Evolutionary conservation across 2,888 invertebrate species (phyloP), one percentile per base, ranked within the genome.

Genomic region (Nudaria mundana): DNA sequence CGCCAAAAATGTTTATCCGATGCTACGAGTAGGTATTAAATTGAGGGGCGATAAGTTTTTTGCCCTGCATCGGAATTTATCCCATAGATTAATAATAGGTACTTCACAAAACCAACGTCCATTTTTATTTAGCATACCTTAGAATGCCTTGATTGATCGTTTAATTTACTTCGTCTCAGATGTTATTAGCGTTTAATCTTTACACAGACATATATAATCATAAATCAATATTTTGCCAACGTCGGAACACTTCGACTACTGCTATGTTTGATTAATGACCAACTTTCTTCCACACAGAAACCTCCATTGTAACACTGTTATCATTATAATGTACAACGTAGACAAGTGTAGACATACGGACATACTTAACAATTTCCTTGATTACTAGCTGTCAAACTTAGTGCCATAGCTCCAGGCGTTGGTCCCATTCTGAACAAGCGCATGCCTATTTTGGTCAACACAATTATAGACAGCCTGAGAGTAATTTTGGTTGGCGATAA

Each of bases 391-490:
- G 25, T 44, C 49, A 30, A 42, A 22, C 49, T 42, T 33, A 55
- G 58, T 23, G n/a, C 5, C 20, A 22, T 25, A 1, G 39, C 59
- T 38, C 5, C 12, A 3, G 53, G 59, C 40, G 24, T 22, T 26
- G 24, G 34, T 30, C 14, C 24, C 35, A 26, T 7, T 35, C 25
- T 22, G 14, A 13, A 16, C 26, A 42, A 42, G 32, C 42, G 30
- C 14, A 5, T 28, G 29, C 45, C 50, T 25, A 30, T 42, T 58
- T 54, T 42, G 44, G 59, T 26, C 22, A 36, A 15, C 35, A 44
- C n/a, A 49, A 57, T 37, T 20, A 24, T 30, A 10, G 24, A 43
- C 38, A 6, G 25, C 16, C 33, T 12, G 30, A 35, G 30, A 22
- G 14, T 28, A 37, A 34, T 35, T 14, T 23, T 16, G 37, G 37